A percentile compares a stretch with the other conserved stretches of the same genome.
Conservation (phyloP, 2,888 invertebrate species). For the Pyrocoelia pectoralis region DNA sequence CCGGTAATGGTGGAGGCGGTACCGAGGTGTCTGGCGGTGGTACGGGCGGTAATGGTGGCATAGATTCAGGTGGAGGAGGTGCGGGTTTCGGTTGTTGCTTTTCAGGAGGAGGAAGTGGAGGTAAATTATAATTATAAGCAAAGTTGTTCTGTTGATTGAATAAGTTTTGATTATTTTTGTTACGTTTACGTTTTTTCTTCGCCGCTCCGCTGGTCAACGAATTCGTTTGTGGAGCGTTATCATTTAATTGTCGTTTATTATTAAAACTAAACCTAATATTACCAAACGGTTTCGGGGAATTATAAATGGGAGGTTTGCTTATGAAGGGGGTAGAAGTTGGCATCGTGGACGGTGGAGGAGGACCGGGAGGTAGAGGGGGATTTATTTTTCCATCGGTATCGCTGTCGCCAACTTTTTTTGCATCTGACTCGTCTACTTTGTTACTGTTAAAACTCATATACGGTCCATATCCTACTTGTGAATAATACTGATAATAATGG, state of each 20-base stretch:
- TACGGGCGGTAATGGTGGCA: slow-evolving; percentile 65
- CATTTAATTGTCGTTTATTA: slow-evolving; percentile 51
- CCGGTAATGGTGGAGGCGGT: slow-evolving; percentile 64
- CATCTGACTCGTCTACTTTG: slow-evolving; percentile 48
- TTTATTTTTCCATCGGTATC: slow-evolving; percentile 53
- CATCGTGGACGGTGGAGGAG: slow-evolving; percentile 60
- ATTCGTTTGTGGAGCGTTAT: slow-evolving; percentile 56
- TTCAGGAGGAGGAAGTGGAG: slow-evolving; percentile 63
- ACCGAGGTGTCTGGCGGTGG: slow-evolving; percentile 53
- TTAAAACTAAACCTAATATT: slow-evolving; percentile 66
- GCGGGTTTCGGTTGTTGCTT: slow-evolving; percentile 60
- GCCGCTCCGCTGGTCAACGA: slow-evolving; percentile 63
- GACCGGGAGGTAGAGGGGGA: slow-evolving; percentile 68
- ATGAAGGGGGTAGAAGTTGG: slow-evolving; percentile 52
- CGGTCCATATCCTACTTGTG: slow-evolving; percentile 44
- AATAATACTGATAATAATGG: slow-evolving; percentile 62
- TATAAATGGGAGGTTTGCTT: slow-evolving; percentile 56
- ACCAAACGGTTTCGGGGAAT: slow-evolving; percentile 58
- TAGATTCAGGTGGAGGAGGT: slow-evolving; percentile 62
- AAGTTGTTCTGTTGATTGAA: slow-evolving; percentile 47
- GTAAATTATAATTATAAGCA: slow-evolving; percentile 54
- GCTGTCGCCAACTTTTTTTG: slow-evolving; percentile 33
- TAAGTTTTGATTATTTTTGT: slow-evolving; percentile 64
- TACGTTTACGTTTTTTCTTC: slow-evolving; percentile 81
- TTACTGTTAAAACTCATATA: slow-evolving; percentile 54